Evolutionary conservation across 2,888 invertebrate species (phyloP).

Genomic region (Leucozona laternaria): DNA sequence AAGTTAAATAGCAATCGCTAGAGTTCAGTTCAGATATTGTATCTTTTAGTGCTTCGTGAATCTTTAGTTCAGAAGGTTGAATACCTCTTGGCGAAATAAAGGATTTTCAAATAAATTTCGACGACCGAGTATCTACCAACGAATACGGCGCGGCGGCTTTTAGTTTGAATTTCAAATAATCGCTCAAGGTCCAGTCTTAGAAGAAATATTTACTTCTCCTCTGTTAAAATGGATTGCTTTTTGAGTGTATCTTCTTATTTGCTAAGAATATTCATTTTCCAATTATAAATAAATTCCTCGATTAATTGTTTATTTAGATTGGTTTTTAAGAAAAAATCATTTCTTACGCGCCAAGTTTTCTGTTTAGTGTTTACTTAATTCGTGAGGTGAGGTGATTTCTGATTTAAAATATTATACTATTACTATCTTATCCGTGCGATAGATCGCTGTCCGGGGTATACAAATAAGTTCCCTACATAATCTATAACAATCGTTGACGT

Average conservation of each 20-base stretch:
- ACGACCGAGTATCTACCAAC: not conserved
- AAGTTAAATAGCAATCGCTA: conserved; percentile 26
- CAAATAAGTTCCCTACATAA: not conserved
- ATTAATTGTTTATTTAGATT: conserved; percentile 24
- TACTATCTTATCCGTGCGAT: conserved; percentile 20
- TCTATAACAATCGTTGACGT: not conserved
- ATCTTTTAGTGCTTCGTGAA: conserved; percentile 61
- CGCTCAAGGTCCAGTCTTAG: not conserved
- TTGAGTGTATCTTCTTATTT: not conserved
- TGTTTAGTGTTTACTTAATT: conserved; percentile 45
- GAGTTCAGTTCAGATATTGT: conserved; percentile 28
- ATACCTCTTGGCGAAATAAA: conserved; percentile 2
- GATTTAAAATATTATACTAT: conserved; percentile 38
- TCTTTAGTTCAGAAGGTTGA: conserved; percentile 54
- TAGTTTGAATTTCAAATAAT: not conserved
- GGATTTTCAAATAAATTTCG: not conserved
- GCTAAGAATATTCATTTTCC: not conserved
- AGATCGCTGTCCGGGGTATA: not conserved
- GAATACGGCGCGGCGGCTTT: not conserved
- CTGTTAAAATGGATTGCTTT: not conserved
- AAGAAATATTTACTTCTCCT: not conserved
- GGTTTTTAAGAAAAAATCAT: conserved; percentile 27
- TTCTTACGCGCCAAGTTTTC: not conserved
- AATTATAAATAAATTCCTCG: conserved; percentile 2
- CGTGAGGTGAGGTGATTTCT: conserved; percentile 43